Evolutionary conservation across 2,888 invertebrate genomes (phyloP), one percentile per base, ranked within the genome.

Genomic region (Campaea margaritaria): DNA sequence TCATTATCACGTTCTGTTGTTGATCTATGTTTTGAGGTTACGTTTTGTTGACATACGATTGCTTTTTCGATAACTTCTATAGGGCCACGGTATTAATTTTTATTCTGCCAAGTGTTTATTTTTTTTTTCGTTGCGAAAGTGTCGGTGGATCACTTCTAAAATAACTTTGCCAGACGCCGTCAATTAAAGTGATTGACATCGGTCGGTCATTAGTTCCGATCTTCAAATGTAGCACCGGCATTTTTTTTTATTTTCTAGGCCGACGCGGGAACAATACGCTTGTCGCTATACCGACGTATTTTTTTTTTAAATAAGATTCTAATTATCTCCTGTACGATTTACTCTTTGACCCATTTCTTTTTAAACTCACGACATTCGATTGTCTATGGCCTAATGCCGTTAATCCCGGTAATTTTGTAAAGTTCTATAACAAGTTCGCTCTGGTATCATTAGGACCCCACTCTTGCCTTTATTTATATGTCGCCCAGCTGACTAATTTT

Each of bases 121-220:
- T 55, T 57, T 67, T 69, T 68, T 62, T 68, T 45, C 45, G 54
- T 53, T 66, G 78, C 79, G 53, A 76, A 83, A 85, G 81, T 83
- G 79, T 76, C 66, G 61, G 58, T 69, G 72, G 62, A 54, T 58
- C 39, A n/a, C 54, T 67, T 61, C 50, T 48, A 65, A 69, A 67
- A 67, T 69, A 67, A 59, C 65, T 50, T 69, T 47, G 68, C 78
- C 83, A 81, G 85, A 80, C 79, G 75, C 85, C 87, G 91, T 90
- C 91, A 91, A 91, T 91, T 90, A 91, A 81, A 85, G 86, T 89
- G 91, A 91, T 91, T 89, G 91, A 91, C 90, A 88, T 76, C 80
- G 79, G 77, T 81, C 76, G 85, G 87, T 89, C 90, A 87, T 91
- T 91, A 90, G 80, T 74, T 54, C 39, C 51, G 27, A 47, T 62